phyloP scores from a whole-genome alignment of 2,888 invertebrate species.

The Formica aserva region DNA sequence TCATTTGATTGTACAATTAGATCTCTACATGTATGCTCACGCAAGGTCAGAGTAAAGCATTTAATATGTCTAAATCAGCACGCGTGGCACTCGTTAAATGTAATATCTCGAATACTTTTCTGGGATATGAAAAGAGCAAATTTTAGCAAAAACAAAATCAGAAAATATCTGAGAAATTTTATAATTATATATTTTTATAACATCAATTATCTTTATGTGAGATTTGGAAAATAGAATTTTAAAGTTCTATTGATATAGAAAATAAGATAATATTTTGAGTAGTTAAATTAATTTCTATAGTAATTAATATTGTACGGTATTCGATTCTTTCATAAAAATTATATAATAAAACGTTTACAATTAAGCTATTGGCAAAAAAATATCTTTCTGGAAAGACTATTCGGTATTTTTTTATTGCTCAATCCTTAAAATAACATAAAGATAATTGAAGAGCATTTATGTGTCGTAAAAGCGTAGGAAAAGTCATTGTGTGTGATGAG shows the following conservation, averaged over 20 bases:
- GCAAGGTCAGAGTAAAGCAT: background rate
- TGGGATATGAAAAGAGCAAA: background rate
- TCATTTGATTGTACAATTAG: slow-evolving; percentile 57
- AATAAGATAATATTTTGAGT: background rate
- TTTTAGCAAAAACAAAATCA: background rate
- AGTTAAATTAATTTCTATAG: slow-evolving; percentile 1
- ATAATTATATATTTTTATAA: background rate
- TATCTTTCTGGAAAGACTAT: background rate
- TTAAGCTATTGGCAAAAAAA: background rate
- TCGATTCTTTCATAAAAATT: background rate
- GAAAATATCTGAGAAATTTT: background rate
- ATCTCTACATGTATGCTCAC: background rate
- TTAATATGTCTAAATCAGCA: slow-evolving; percentile 23
- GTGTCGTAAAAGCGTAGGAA: background rate
- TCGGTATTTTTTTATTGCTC: background rate
- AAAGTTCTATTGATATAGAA: background rate
- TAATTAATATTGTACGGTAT: background rate
- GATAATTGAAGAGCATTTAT: slow-evolving; percentile 6
- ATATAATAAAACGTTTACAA: background rate
- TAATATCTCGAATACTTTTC: background rate
- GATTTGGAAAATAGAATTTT: background rate
- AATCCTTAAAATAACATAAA: background rate
- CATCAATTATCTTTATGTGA: background rate
- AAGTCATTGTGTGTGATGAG: background rate
- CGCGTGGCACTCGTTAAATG: background rate